Conservation (phyloP, 2,888 invertebrate genomes). For the Andrena praecox region DNA sequence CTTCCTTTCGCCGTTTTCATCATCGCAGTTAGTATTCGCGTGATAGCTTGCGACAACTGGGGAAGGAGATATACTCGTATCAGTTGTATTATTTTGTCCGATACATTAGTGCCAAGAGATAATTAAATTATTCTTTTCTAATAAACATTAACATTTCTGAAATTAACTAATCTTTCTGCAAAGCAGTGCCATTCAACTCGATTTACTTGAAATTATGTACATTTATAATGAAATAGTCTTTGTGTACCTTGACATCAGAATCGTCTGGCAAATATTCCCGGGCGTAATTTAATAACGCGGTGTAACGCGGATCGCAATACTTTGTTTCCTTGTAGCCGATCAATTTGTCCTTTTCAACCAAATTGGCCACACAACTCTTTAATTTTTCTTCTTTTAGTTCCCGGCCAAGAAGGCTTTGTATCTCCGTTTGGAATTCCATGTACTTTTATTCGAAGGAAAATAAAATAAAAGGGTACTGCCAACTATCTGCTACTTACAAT, state of each 20-base stretch:
- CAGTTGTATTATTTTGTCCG: not conserved
- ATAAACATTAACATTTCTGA: too few relatives aligned
- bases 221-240: not conserved
- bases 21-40: slow-evolving; percentile 65
- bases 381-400: slow-evolving; percentile 74
- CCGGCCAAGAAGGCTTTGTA: slow-evolving; percentile 72
- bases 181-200: too few relatives aligned
- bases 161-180: too few relatives aligned
- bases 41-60: slow-evolving; percentile 75
- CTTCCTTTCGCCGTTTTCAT: slow-evolving; percentile 63
- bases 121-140: too few relatives aligned
- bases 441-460: slow-evolving; percentile 64
- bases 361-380: slow-evolving; percentile 64
- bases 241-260: slow-evolving; percentile 71
- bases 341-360: slow-evolving; percentile 68
- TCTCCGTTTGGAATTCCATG: slow-evolving; percentile 74
- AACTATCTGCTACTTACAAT: too few relatives aligned
- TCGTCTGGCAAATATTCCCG: slow-evolving; percentile 72
- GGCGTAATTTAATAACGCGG: slow-evolving; percentile 72
- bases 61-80: slow-evolving; percentile 4
- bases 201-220: too few relatives aligned
- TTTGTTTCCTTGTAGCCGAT: slow-evolving; percentile 73
- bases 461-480: not conserved
- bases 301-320: slow-evolving; percentile 75
- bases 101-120: too few relatives aligned